Base-by-base conservation (phyloP, 1,140 invertebrate species). In the Alviniconcha marisindica region DNA sequence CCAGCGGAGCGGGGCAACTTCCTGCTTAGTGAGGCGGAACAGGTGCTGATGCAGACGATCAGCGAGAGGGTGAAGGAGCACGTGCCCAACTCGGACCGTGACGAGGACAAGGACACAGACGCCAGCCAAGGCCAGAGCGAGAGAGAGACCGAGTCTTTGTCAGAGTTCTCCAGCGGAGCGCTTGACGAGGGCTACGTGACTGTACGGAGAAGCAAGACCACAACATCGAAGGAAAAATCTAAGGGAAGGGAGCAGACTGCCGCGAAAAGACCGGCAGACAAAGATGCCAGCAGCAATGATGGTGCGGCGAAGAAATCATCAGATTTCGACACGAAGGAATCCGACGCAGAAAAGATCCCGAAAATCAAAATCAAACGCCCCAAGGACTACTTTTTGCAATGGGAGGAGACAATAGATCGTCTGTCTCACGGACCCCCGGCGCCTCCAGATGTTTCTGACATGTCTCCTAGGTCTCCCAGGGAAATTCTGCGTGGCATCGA, bases 11-110 rank as follows among this genome's bases (percentile, higher is more conserved):
- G 51, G 10, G 24, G 60, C 31, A 83, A n/a, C 51, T 69, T 66
- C 28, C 60, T 83, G 38, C 44, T 79, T 12, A 60, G 73, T 18
- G 87, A 88, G 73, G 86, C 84, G 4, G 87, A 89, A 33, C 83
- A 74, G 77, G 71, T 89, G 42, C 63, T 89, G 48, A 83, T 83
- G 31, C 81, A 89, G 77, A 89, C 88, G 5, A 88, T 89, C 51
- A 89, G 85, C 83, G 77, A 88, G 38, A 82, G 63, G 36, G 84
- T 86, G 28, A 81, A 48, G 56, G 79, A 87, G 60, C 83, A 86
- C 78, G 51, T 86, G 44, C 63, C 86, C 33, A 36, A 44, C 36
- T 80, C 71, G 4, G 79, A 74, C 73, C 66, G 60, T 54, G 82
- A 83, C 21, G 51, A 84, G 33, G 83, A 85, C 38, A 84, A 76